Evolutionary conservation across 2,888 invertebrate species (phyloP).

Genomic region (Xylocampa areola): DNA sequence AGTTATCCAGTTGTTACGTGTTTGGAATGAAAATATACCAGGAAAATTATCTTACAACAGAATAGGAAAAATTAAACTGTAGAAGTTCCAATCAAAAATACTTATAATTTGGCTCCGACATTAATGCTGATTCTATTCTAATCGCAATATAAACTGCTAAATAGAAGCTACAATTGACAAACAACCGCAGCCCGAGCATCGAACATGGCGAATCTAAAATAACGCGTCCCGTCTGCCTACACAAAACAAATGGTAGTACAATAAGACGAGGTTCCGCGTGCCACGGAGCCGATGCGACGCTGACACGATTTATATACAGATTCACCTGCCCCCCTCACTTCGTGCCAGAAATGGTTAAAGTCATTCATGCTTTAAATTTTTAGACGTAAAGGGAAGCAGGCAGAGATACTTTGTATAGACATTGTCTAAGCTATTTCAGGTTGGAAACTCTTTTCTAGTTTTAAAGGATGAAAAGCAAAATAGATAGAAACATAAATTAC

Average conservation of each 20-base stretch:
- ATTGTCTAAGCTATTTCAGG: too few relatives aligned
- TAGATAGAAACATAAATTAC: too few relatives aligned
- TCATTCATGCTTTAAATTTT: constrained; percentile 69
- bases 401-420: too few relatives aligned
- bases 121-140: constrained; percentile 1
- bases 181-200: constrained; percentile 56
- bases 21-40: too few relatives aligned
- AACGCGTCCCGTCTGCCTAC: constrained; percentile 75
- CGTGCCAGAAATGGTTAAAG: constrained; percentile 63
- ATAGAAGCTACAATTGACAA: constrained; percentile 36
- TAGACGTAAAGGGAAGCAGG: too few relatives aligned
- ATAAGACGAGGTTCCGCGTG: constrained; percentile 87
- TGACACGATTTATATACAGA: constrained; percentile 80
- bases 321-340: constrained; percentile 75
- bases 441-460: too few relatives aligned
- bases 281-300: constrained; percentile 74
- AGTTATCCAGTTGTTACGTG: too few relatives aligned
- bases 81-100: too few relatives aligned
- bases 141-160: constrained; percentile 39
- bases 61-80: too few relatives aligned
- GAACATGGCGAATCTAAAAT: constrained; percentile 81
- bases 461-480: too few relatives aligned
- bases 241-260: constrained; percentile 83
- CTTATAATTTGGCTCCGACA: too few relatives aligned
- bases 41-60: too few relatives aligned